Evolutionary conservation across 2,113 vertebrate genomes (phyloP).

Genomic region (Noctilio leporinus): DNA sequence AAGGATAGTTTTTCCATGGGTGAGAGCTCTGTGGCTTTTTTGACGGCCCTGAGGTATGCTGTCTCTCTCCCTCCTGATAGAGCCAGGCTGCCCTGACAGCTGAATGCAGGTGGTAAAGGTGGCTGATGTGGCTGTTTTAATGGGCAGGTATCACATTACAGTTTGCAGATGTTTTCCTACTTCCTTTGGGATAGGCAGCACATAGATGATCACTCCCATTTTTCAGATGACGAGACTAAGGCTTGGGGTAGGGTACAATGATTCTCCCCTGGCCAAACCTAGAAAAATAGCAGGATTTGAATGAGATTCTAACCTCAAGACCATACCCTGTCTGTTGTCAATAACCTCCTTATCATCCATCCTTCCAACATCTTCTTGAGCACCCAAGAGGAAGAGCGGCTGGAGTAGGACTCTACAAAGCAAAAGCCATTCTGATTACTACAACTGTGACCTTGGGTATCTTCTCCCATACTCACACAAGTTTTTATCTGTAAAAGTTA

Average conservation of each 20-base stretch:
- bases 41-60: not conserved
- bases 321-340: not conserved
- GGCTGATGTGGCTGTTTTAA: not conserved
- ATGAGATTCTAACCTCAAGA: not conserved
- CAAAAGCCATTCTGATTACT: not conserved
- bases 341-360: not conserved
- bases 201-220: not conserved
- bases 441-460: not conserved
- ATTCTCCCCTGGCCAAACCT: not conserved
- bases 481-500: not conserved
- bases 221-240: not conserved
- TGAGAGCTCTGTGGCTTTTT: not conserved
- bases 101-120: not conserved
- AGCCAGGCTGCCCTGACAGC: not conserved
- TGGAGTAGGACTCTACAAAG: not conserved
- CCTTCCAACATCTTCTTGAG: not conserved
- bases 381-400: not conserved
- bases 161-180: not conserved
- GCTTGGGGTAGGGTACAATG: rapidly evolving
- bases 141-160: not conserved
- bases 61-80: not conserved
- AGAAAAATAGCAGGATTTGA: not conserved
- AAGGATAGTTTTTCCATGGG: not conserved
- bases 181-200: not conserved
- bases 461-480: too few relatives aligned